Evolutionary conservation across 2,888 invertebrate species (phyloP).

Genomic region (Oscheius sp.): DNA sequence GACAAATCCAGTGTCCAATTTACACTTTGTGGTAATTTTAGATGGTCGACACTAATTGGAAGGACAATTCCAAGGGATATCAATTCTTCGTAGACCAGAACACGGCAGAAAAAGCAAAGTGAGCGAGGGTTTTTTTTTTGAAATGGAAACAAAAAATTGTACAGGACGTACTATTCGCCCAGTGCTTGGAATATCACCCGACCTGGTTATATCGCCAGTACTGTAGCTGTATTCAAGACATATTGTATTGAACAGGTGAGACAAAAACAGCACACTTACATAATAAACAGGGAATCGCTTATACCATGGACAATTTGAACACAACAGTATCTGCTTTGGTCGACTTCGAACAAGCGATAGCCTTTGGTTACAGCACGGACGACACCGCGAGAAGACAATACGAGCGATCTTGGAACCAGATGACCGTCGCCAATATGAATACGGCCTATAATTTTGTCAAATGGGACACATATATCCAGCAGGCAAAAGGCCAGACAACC

Average conservation of each 20-base stretch:
- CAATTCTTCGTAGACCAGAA: slow-evolving; percentile 54
- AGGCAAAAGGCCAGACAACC: slow-evolving; percentile 6
- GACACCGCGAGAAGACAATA: slow-evolving; percentile 63
- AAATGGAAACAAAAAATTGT: too few relatives aligned
- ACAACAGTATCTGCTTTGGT: slow-evolving; percentile 32
- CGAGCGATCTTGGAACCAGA: slow-evolving; percentile 58
- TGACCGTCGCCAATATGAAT: slow-evolving; percentile 40
- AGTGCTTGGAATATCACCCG: slow-evolving; percentile 48
- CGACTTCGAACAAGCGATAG: slow-evolving; percentile 50
- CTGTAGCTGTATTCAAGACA: neutral
- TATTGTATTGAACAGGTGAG: slow-evolving; percentile 30
- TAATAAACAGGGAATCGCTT: slow-evolving; percentile 2
- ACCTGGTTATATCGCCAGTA: slow-evolving; percentile 35
- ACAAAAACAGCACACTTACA: neutral
- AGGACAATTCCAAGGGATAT: slow-evolving; percentile 48
- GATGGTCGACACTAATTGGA: slow-evolving; percentile 56
- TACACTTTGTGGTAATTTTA: neutral
- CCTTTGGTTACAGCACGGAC: slow-evolving; percentile 50
- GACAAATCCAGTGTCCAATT: neutral
- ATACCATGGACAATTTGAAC: neutral
- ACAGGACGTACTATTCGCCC: slow-evolving; percentile 54
- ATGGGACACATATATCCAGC: slow-evolving; percentile 50
- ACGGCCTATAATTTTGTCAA: slow-evolving; percentile 33
- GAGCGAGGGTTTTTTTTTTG: too few relatives aligned
- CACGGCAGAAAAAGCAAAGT: slow-evolving; percentile 41